phyloP scores from a whole-genome alignment of 1,140 invertebrate species.

The Brachionus manjavacas region DNA sequence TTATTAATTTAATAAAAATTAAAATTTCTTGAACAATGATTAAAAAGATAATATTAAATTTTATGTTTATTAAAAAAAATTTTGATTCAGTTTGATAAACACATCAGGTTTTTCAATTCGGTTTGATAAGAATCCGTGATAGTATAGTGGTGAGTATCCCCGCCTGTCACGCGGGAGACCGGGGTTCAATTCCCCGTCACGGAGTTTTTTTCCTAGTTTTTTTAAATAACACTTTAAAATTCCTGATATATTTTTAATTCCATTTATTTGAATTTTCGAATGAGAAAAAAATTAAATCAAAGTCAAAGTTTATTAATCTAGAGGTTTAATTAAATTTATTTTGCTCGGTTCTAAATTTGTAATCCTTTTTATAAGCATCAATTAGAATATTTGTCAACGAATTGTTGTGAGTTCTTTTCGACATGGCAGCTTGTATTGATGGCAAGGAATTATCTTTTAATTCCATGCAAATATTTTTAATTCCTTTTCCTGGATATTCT shows the following conservation, averaged over 20 bases:
- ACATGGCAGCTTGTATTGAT: not conserved
- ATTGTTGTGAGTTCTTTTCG: not conserved
- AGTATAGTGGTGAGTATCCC: not conserved
- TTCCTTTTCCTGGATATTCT: conserved; percentile 33
- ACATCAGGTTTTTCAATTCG: not conserved
- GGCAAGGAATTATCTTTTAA: conserved; percentile 21
- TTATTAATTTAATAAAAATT: too few species aligned
- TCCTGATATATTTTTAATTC: too few species aligned
- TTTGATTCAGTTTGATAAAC: not conserved
- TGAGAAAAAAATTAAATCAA: not conserved
- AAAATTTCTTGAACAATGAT: not conserved
- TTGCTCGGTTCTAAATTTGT: not conserved
- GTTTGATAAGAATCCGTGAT: not conserved
- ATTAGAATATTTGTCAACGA: conserved; percentile 25
- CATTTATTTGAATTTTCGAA: too few species aligned
- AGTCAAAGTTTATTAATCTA: not conserved
- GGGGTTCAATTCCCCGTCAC: not conserved
- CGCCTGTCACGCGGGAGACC: not conserved
- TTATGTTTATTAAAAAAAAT: not conserved
- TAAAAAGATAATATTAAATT: not conserved
- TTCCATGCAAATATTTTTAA: conserved; percentile 29
- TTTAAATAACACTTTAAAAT: too few species aligned
- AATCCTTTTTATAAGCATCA: conserved; percentile 24
- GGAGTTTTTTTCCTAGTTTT: not conserved
- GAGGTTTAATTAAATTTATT: not conserved